Percentiles rank a stretch among this genome's conserved stretches.
These are phyloP conservation scores for Argynnis bischoffii DNA, from an alignment of 2,888 invertebrate species.

Conservation along the genomic window DNA sequence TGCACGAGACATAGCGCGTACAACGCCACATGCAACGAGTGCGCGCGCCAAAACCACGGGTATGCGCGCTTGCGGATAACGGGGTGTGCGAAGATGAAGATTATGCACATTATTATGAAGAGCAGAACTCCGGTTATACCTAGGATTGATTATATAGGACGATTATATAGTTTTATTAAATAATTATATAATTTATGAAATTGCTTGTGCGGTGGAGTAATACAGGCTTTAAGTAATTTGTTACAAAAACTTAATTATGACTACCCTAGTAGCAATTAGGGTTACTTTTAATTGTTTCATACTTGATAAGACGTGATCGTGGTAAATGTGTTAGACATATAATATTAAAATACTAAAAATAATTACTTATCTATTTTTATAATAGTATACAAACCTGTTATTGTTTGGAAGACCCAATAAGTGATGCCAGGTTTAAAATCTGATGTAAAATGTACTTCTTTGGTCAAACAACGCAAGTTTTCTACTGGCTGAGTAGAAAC, in stretches of 20 bases:
- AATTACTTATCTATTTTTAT: too few species aligned
- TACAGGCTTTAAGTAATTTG: too few species aligned
- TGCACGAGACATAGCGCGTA: slow-evolving; percentile 94
- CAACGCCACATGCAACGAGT: slow-evolving; percentile 92
- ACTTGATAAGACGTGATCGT: too few species aligned
- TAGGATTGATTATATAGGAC: slow-evolving; percentile 61
- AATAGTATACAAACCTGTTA: slow-evolving; percentile 86
- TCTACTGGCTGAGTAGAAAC: slow-evolving; percentile 97
- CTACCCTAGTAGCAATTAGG: too few species aligned
- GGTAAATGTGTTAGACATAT: too few species aligned
- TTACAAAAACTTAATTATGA: too few species aligned
- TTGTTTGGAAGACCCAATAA: slow-evolving; percentile 97
- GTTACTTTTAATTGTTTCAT: too few species aligned
- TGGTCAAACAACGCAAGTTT: slow-evolving; percentile 94
- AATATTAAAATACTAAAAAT: too few species aligned
- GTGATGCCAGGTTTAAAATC: slow-evolving; percentile 97
- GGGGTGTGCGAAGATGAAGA: slow-evolving; percentile 98
- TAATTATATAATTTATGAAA: too few species aligned
- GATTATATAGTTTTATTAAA: too few species aligned
- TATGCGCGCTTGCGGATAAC: slow-evolving; percentile 95
- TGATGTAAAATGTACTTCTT: slow-evolving; percentile 96
- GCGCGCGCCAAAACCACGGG: slow-evolving; percentile 97
- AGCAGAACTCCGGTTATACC: slow-evolving; percentile 93
- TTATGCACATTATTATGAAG: slow-evolving; percentile 95
- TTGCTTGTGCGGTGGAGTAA: too few species aligned